Evolutionary conservation across 2,888 invertebrate genomes (phyloP), one percentile per base, ranked within the genome.

Genomic region (Harpalus rufipes): DNA sequence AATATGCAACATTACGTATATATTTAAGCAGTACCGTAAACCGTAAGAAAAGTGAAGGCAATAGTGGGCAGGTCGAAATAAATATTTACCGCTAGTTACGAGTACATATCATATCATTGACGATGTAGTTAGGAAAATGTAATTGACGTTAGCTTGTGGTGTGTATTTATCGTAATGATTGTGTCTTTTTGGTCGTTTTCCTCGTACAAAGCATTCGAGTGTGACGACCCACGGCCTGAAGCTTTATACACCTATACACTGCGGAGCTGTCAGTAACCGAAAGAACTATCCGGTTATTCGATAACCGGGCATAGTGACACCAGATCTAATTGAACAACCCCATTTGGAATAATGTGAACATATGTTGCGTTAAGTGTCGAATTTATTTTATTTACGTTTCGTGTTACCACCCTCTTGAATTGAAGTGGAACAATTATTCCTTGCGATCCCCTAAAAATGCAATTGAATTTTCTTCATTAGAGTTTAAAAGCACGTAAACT

Each of bases 341-440:
- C 72, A 72, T 82, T 82, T 32, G 32, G 32, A 32, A 32, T 32
- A 5, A 82, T 74, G 82, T 82, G 72, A 82, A 82, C 82, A 82
- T 82, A 82, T 82, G 82, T 82, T 82, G 72, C 59, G 82, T 82
- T 82, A 82, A 82, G 82, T 82, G 74, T 82, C 82, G 82, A 82
- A 82, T 82, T 82, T 82, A 82, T 82, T 82, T 82, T 82, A 82
- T 82, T 82, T 82, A 82, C 82, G 82, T 82, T 82, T 82, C 72
- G 41, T 82, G 74, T 82, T 82, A 74, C 82, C 32, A 39, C 59
- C 56, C 68, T 56, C 56, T 81, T 44, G 59, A 81, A 51, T 56
- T 81, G 65, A 63, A 81, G 65, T 81, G 39, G 56, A 32, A 68
- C 65, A 68, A 68, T 81, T 65, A 81, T 81, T 18, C 16, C 8